phyloP scores from a whole-genome alignment of 2,888 invertebrate genomes.

The Hemithea aestivaria region DNA sequence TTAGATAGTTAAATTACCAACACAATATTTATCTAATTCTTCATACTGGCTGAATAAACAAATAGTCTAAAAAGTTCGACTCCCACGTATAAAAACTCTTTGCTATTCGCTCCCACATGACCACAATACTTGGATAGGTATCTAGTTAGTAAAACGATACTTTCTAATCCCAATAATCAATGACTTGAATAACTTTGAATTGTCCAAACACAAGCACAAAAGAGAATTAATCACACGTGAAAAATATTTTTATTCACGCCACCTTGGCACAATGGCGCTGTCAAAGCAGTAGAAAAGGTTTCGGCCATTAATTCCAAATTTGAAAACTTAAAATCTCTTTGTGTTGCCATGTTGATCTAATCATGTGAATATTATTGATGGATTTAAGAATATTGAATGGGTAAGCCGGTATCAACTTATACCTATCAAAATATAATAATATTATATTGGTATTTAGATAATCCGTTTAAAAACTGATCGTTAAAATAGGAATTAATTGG shows the following conservation, averaged over 20 bases:
- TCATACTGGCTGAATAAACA: no score
- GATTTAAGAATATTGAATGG: slow-evolving; percentile 26
- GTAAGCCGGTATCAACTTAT: no score
- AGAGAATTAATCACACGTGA: slow-evolving; percentile 46
- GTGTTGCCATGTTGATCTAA: slow-evolving; percentile 49
- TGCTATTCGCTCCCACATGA: no score
- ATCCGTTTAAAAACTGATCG: no score
- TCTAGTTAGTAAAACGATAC: slow-evolving; percentile 8
- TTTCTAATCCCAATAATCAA: slow-evolving; percentile 16
- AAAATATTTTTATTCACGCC: slow-evolving; percentile 31
- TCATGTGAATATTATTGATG: slow-evolving; percentile 58
- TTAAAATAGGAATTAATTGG: no score
- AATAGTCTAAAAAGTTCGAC: no score
- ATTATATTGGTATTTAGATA: no score
- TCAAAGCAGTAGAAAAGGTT: slow-evolving; percentile 40
- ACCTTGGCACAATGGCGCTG: slow-evolving; percentile 42
- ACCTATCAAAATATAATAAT: no score
- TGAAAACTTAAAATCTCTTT: slow-evolving; percentile 18
- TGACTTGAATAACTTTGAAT: slow-evolving; percentile 20
- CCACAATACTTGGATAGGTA: neutral
- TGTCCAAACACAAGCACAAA: slow-evolving; percentile 22
- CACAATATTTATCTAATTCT: no score
- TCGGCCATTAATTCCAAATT: slow-evolving; percentile 44
- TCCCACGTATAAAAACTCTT: no score
- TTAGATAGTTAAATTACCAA: no score